Evolutionary conservation across 1,140 invertebrate species (phyloP).

Genomic region (Caenorhabditis brenneri): DNA sequence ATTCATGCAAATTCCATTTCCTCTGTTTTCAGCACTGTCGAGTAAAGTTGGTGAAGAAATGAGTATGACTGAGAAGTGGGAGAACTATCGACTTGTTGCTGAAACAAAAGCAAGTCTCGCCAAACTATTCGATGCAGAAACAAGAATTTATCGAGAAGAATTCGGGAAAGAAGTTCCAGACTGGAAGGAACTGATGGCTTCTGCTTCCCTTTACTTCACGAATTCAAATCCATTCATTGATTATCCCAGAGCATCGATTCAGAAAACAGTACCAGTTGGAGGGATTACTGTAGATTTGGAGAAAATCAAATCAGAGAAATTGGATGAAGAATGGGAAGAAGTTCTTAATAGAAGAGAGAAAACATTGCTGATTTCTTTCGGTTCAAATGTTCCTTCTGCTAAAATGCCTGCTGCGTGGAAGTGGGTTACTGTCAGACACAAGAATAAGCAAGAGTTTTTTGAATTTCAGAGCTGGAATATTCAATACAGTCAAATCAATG

Average conservation of each 20-base stretch:
- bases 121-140: not conserved
- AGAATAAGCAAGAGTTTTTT: not conserved
- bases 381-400: not conserved
- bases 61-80: not conserved
- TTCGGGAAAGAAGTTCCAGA: not conserved
- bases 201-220: constrained; percentile 13
- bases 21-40: not conserved
- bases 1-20: not conserved
- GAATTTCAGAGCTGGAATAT: not conserved
- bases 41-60: constrained; percentile 4
- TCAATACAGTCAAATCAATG: not conserved
- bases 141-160: not conserved
- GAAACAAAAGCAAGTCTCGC: not conserved
- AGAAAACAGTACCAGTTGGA: constrained; percentile 49
- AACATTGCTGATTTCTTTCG: not conserved
- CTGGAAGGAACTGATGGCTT: constrained; percentile 27
- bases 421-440: not conserved
- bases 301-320: not conserved
- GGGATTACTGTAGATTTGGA: constrained; percentile 46
- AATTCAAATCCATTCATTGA: constrained; percentile 47
- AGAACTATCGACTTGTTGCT: not conserved
- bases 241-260: constrained; percentile 26
- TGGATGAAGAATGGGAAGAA: constrained; percentile 37
- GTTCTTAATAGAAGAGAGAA: constrained; percentile 38
- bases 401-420: not conserved